Conservation (phyloP, 2,113 vertebrate species). For the Pterocles gutturalis region DNA sequence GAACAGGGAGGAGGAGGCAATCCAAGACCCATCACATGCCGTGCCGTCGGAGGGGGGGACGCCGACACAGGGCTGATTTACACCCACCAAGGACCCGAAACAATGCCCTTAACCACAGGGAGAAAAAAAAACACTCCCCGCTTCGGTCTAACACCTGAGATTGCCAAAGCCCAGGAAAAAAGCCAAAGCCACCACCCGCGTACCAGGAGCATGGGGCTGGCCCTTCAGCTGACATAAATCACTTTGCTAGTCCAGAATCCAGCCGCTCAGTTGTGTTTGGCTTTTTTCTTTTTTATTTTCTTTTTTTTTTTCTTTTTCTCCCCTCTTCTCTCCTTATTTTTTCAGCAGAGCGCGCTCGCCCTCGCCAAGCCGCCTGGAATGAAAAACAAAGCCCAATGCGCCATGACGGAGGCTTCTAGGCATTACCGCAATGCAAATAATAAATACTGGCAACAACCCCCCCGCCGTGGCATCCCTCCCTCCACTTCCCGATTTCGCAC, state of each 20-base stretch:
- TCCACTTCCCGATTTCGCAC: rapidly evolving
- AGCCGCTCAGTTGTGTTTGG: not conserved
- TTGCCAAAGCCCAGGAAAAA: not conserved
- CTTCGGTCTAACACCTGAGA: not conserved
- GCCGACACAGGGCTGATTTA: not conserved
- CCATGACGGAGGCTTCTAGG: not conserved
- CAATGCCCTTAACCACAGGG: not conserved
- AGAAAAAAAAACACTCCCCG: not conserved
- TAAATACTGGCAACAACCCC: not conserved
- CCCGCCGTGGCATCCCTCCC: not conserved
- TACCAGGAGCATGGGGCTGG: not conserved
- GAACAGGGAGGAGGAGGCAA: not conserved
- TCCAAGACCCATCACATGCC: not conserved
- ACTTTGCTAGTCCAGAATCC: not conserved
- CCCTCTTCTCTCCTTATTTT: not conserved
- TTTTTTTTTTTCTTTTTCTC: no score
- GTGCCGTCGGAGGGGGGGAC: not conserved
- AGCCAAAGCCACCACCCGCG: not conserved
- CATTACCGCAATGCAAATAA: not conserved
- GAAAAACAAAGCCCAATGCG: not conserved
- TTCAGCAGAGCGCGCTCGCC: not conserved
- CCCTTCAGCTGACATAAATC: not conserved
- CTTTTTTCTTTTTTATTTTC: not conserved
- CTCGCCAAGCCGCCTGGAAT: not conserved
- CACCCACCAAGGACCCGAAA: not conserved